Conservation (phyloP, 1,140 invertebrate species). For the Mylabris phalerata region DNA sequence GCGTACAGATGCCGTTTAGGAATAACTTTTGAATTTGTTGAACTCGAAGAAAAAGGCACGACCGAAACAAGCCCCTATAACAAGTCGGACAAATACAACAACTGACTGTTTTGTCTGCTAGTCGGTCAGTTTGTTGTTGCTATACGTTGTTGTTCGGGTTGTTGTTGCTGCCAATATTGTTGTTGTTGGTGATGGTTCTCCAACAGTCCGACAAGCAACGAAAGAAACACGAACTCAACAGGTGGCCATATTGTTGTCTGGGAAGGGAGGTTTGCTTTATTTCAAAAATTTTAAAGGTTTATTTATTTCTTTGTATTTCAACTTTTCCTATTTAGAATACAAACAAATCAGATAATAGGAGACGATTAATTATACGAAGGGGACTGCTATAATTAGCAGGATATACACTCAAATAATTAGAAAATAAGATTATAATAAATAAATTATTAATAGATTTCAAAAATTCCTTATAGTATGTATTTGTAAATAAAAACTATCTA, state of each 20-base stretch:
- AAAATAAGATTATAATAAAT: neutral
- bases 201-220: neutral
- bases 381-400: neutral
- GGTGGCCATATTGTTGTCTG: conserved; percentile 18
- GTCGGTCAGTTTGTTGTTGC: no score
- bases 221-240: conserved; percentile 14
- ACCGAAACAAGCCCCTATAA: no score
- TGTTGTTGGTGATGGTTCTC: no score
- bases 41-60: no score
- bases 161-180: no score
- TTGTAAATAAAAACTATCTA: neutral
- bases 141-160: no score
- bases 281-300: conserved; percentile 6
- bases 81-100: no score
- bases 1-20: no score
- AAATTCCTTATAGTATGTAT: neutral
- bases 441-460: neutral
- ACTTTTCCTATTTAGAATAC: no score
- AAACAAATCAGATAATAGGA: no score
- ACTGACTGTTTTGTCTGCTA: no score
- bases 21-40: no score
- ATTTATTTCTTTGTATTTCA: neutral
- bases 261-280: conserved; percentile 13
- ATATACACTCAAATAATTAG: neutral
- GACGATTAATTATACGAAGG: neutral